Conservation (phyloP, 2,797 vertebrate genomes). For the Hirundo rustica region DNA sequence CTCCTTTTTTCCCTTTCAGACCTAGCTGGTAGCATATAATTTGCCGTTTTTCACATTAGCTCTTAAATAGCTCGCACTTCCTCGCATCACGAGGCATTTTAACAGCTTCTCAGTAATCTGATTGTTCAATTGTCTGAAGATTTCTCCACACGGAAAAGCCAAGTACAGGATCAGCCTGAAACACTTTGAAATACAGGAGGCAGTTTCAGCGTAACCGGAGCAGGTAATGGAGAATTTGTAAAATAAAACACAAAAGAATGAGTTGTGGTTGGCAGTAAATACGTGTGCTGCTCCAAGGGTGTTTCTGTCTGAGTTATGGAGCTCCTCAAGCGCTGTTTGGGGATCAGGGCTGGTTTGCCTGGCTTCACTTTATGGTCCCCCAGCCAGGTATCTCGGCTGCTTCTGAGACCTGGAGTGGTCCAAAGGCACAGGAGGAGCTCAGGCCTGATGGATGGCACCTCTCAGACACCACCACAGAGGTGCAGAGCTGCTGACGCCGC, state of each 20-base stretch:
- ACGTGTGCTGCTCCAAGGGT: neutral
- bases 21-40: slow-evolving; percentile 4
- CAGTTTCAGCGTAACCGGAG: slow-evolving; percentile 19
- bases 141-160: neutral
- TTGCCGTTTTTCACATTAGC: slow-evolving; percentile 46
- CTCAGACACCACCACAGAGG: neutral
- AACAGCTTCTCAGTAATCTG: slow-evolving; percentile 57
- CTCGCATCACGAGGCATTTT: slow-evolving; percentile 29
- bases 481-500: neutral
- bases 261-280: slow-evolving; percentile 23
- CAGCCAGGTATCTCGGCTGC: neutral
- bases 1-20: neutral
- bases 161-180: neutral
- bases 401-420: neutral
- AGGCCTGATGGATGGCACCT: neutral
- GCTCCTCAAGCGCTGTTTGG: neutral
- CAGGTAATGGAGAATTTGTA: slow-evolving; percentile 54
- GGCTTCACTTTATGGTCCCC: slow-evolving; percentile 27
- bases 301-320: slow-evolving; percentile 23
- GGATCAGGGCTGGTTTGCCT: neutral
- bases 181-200: slow-evolving; percentile 16
- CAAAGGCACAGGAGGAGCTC: neutral
- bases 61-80: slow-evolving; percentile 40
- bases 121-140: slow-evolving; percentile 59
- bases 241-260: slow-evolving; percentile 26